phyloP scores from a whole-genome alignment of 2,797 vertebrate species.

The Rhyacichthys aspro region DNA sequence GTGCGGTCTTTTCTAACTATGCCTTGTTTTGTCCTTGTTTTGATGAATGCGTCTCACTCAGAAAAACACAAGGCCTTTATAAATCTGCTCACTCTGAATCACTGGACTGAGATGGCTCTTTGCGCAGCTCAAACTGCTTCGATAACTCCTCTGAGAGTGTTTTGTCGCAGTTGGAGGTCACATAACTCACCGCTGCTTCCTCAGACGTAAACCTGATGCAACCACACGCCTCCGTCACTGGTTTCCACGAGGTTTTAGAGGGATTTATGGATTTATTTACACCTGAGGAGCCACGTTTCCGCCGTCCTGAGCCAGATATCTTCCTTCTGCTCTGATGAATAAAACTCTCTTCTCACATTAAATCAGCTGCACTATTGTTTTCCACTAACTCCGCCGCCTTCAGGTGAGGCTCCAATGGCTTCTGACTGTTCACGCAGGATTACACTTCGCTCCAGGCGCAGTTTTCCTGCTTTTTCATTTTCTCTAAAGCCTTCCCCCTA shows the following conservation, averaged over 20 bases:
- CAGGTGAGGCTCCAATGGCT: conserved; percentile 24
- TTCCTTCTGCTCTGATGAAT: conserved; percentile 29
- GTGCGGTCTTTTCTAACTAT: no score
- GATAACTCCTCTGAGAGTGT: no score
- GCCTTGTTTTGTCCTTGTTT: no score
- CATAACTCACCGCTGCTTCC: background rate
- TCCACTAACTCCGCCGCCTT: conserved; percentile 4
- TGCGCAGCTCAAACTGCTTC: no score
- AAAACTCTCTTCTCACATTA: conserved; percentile 7
- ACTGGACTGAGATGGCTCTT: no score
- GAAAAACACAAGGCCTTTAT: no score
- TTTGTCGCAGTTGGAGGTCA: no score
- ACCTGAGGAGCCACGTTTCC: conserved; percentile 38
- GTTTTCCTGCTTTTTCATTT: conserved; percentile 2
- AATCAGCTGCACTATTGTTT: conserved; percentile 26
- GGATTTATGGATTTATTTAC: conserved; percentile 42
- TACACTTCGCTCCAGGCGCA: background rate
- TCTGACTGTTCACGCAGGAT: background rate
- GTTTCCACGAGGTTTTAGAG: no score
- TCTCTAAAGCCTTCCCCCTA: conserved; percentile 7
- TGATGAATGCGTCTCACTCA: no score
- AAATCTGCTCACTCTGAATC: no score
- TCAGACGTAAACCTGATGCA: background rate
- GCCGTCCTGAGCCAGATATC: conserved; percentile 17
- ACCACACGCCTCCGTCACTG: no score